A percentile compares a stretch with the other conserved stretches of the same genome.
Conservation (phyloP, 2,113 vertebrate species). For the Trichomycterus rosablanca region DNA sequence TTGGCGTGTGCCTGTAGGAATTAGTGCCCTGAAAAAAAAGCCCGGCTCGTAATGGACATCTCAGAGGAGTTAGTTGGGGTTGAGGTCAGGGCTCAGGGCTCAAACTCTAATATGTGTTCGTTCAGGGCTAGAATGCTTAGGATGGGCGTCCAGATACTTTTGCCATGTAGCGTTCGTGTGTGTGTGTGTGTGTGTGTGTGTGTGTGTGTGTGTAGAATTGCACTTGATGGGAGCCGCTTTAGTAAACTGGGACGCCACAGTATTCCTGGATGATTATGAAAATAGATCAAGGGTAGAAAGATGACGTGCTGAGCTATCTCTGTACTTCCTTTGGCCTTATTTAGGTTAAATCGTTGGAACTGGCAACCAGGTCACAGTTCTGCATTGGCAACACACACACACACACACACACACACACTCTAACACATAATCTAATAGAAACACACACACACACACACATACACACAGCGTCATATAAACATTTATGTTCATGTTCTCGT, state of each 20-base stretch:
- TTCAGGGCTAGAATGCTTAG: no score
- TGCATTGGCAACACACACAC: constrained; percentile 5
- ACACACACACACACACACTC: constrained; percentile 3
- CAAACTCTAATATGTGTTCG: no score
- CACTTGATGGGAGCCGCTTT: constrained; percentile 15
- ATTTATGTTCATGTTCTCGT: neutral
- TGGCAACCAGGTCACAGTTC: constrained; percentile 40
- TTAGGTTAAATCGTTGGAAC: constrained; percentile 40
- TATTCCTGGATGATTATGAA: constrained; percentile 45
- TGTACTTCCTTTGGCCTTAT: constrained; percentile 33
- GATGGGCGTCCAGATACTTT: no score
- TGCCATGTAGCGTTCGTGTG: no score
- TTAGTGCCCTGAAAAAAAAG: no score
- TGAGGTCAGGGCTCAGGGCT: no score
- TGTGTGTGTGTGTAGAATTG: constrained; percentile 26
- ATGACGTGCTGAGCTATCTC: constrained; percentile 25
- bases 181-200: constrained; percentile 2
- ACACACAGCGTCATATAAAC: neutral
- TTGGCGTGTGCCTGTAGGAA: no score
- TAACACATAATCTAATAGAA: neutral
- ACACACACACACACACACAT: constrained; percentile 14
- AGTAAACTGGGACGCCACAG: constrained; percentile 45
- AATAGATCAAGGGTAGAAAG: constrained; percentile 47
- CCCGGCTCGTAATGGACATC: no score
- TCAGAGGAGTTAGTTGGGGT: no score